These are phyloP conservation scores for Oophaga sylvatica DNA, from an alignment of 2,797 vertebrate genomes.

Conservation along the genomic window DNA sequence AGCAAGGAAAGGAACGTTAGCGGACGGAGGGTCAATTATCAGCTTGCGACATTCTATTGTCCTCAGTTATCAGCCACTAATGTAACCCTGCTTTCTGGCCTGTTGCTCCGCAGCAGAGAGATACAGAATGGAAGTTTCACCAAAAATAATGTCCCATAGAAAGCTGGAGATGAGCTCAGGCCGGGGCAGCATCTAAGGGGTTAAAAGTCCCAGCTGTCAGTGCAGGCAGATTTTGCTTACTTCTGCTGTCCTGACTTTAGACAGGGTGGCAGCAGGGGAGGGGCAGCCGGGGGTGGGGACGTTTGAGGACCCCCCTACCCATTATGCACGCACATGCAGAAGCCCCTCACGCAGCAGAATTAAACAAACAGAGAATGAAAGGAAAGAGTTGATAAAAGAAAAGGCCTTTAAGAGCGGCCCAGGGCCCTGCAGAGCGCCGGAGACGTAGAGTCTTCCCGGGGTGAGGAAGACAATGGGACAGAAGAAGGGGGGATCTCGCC, in stretches of 20 bases:
- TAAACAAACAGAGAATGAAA: constrained; percentile 57
- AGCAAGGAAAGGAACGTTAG: constrained; percentile 39
- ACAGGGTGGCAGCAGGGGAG: constrained; percentile 41
- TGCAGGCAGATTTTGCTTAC: constrained; percentile 46
- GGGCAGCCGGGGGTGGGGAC: not conserved
- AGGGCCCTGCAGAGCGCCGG: constrained; percentile 42
- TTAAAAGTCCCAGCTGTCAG: constrained; percentile 51
- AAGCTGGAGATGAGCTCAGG: not conserved
- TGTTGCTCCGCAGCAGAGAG: too few species aligned
- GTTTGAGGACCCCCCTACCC: not conserved
- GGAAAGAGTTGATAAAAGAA: constrained; percentile 37
- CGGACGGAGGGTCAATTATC: not conserved
- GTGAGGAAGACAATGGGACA: constrained; percentile 48
- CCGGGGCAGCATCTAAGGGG: not conserved
- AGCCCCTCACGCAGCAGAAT: constrained; percentile 47
- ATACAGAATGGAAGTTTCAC: too few species aligned
- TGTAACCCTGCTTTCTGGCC: not conserved
- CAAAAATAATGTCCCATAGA: too few species aligned
- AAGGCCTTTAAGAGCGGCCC: constrained; percentile 34
- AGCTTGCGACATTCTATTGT: not conserved
- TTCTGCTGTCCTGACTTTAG: constrained; percentile 37
- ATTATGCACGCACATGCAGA: constrained; percentile 51
- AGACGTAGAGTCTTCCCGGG: constrained; percentile 25
- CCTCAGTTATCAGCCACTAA: not conserved
- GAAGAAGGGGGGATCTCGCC: not conserved